Base-by-base conservation (phyloP, 1,140 invertebrate species). In the Araneus ventricosus region DNA sequence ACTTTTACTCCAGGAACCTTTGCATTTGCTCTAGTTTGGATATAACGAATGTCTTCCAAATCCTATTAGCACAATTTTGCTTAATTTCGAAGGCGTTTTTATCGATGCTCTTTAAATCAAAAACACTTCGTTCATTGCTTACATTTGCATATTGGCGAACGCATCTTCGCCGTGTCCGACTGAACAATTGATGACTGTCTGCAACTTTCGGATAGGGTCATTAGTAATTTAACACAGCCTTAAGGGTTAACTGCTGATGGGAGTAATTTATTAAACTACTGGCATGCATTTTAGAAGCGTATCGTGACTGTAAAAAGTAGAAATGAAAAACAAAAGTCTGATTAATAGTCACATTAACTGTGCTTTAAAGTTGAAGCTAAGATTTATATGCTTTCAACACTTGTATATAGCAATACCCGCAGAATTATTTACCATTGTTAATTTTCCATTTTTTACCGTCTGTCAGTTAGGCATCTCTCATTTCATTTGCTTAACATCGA, bases 141-240 rank as follows among this genome's bases (percentile, higher is more conserved):
- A 20, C 30, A 75, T 75, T 75, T 75, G 70, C 70, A 75, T 75
- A 75, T 22, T 34, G 20, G 17, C 30, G 34, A 14, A 75, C 30
- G 4, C 27, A 17, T 20, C 30, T 75, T 30, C 4, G 30, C 17
- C 30, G 20, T 27, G 20, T 27, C 3, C 70, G 30, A 34, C 20
- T 4, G 5, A 75, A 37, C 70, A 75, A 75, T 75, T 75, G 70
- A 75, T 75, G 70, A 37, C 70, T 75, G 70, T 75, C 70, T 75
- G 6, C 17, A 22, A 34, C 30, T 10, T 34, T 75, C 20, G 7
- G 20, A 30, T 20, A 34, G 14, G 30, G 30, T 75, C 10, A 75
- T 37, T 75, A 34, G 30, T 34, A 75, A 37, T 20, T 10, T 17
- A 75, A 75, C 34, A 70, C 14, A 30, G 63, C 63, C 17, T 37